These are phyloP conservation scores for Anabacerthia variegaticeps DNA, from an alignment of 2,797 vertebrate genomes.

Conservation along the genomic window DNA sequence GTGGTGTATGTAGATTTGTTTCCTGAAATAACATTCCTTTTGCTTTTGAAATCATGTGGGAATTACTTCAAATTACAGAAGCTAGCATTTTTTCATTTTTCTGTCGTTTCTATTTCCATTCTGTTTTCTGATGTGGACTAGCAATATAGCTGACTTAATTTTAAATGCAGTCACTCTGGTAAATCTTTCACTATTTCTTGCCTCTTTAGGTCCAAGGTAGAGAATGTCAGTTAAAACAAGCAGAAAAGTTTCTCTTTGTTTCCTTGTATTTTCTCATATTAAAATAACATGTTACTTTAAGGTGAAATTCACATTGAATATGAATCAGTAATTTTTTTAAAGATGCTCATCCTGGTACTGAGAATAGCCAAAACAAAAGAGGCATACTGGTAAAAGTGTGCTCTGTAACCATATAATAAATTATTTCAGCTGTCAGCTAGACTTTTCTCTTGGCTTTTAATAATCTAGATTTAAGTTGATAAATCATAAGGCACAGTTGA, in stretches of 20 bases:
- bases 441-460: neutral
- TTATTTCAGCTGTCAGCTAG: neutral
- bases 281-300: neutral
- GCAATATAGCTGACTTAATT: neutral
- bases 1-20: conserved; percentile 81
- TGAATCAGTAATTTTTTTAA: neutral
- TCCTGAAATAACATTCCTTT: neutral
- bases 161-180: neutral
- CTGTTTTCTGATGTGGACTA: neutral
- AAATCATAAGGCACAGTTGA: neutral
- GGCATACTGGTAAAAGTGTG: neutral
- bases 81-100: neutral
- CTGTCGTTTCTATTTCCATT: neutral
- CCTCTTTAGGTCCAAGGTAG: neutral
- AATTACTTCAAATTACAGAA: neutral
- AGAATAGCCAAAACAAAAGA: neutral
- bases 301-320: neutral
- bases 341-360: accelerated
- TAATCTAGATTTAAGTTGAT: neutral
- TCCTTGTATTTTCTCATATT: neutral
- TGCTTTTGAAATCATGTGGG: neutral
- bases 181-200: neutral
- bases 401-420: neutral
- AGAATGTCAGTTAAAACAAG: neutral
- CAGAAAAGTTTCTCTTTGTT: neutral